These are phyloP conservation scores for Microhierax caerulescens DNA, from an alignment of 2,797 vertebrate genomes.

Conservation along the genomic window DNA sequence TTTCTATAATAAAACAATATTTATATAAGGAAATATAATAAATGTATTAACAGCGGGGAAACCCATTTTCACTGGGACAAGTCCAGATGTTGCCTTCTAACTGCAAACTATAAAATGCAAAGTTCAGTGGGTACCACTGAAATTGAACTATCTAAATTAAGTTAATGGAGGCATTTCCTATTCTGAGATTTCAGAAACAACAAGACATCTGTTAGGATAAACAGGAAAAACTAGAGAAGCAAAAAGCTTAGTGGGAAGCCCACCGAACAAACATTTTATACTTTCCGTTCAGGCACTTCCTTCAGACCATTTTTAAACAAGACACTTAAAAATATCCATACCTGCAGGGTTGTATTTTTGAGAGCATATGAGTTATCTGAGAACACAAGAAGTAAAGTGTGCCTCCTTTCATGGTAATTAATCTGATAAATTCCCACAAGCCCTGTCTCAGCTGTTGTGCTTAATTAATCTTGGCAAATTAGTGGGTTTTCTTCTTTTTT, in stretches of 20 bases:
- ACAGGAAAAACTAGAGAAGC: neutral
- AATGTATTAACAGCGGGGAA: neutral
- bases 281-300: neutral
- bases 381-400: neutral
- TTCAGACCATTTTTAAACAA: neutral
- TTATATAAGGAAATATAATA: slow-evolving; percentile 17
- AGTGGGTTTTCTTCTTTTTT: neutral
- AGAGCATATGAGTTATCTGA: neutral
- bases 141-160: neutral
- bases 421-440: neutral
- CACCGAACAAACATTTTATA: neutral
- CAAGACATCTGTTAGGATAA: neutral
- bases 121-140: neutral
- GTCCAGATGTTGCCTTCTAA: slow-evolving; percentile 12
- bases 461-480: neutral
- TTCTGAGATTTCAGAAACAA: neutral
- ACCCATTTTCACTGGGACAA: neutral
- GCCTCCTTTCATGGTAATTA: neutral
- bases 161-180: neutral
- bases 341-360: neutral
- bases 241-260: neutral
- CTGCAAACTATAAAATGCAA: neutral
- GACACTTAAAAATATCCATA: neutral
- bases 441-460: neutral
- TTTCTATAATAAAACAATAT: slow-evolving; percentile 3